Conservation (phyloP, 2,888 invertebrate genomes). For the Pheosia gnoma region DNA sequence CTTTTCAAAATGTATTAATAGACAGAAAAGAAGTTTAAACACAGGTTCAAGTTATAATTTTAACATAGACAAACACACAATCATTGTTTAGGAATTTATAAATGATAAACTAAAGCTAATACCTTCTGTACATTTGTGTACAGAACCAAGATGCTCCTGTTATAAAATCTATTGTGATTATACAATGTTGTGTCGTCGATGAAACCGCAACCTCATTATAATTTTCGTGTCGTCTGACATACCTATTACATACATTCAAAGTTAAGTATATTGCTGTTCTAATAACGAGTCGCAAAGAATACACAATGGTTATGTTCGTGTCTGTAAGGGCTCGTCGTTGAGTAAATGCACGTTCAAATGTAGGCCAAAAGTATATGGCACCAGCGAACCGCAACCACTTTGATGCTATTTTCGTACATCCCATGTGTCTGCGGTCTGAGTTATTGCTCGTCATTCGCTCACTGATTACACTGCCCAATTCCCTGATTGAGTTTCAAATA, state of each 20-base stretch:
- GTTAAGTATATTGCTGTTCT: constrained; percentile 23
- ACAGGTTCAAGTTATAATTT: neutral
- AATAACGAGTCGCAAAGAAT: constrained; percentile 20
- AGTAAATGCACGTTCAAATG: constrained; percentile 60
- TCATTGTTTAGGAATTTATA: too few relatives aligned
- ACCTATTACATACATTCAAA: neutral
- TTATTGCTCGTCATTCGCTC: constrained; percentile 59
- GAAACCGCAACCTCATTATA: neutral
- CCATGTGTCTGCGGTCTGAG: constrained; percentile 67
- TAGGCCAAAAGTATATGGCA: constrained; percentile 71
- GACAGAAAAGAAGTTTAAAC: constrained; percentile 9
- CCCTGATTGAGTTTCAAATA: constrained; percentile 32
- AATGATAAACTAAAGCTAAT: too few relatives aligned
- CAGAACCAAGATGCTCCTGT: constrained; percentile 14
- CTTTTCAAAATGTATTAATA: constrained; percentile 13
- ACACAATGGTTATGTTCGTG: constrained; percentile 44
- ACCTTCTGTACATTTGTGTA: neutral
- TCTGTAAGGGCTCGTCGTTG: constrained; percentile 45
- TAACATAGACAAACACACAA: too few relatives aligned
- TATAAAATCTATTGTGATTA: constrained; percentile 21
- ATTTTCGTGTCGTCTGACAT: neutral
- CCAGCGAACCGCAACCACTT: constrained; percentile 60
- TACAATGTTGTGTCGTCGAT: neutral
- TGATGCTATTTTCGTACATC: constrained; percentile 75
- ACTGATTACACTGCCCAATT: constrained; percentile 51